Evolutionary conservation across 2,888 invertebrate species (phyloP), one percentile per base, ranked within the genome.

Genomic region (Tricholauxania praeusta): DNA sequence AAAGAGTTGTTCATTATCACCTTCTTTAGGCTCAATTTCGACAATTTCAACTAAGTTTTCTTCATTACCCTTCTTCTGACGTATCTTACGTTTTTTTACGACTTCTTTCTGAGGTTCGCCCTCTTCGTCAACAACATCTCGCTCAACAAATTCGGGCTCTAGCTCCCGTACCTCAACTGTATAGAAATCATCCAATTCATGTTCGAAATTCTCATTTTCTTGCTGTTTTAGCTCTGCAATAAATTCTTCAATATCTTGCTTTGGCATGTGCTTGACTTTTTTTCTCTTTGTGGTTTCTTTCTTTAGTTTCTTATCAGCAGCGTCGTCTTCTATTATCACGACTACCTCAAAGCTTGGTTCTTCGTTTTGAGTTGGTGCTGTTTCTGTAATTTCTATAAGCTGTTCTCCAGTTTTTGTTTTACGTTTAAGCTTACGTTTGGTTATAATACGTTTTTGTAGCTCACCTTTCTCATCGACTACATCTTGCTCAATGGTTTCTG

Each of bases 11-110:
- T 83, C 82, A 47, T 85, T 86, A 57, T 83, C 87, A 71, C 83
- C 87, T 76, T 84, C 84, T 3, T 28, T 12, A 71, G 85, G 79
- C 7, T 71, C 12, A 53, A 83, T 80, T 75, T 84, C 88, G 15
- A 86, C 79, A 72, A 88, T 86, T 80, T 88, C 87, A 15, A 88
- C 82, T 6, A 87, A 79, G 77, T 89, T 87, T 78, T 89, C 86
- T 77, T 86, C 83, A 52, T 86, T 83, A 75, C 88, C 89, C 28
- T 87, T 88, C 75, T 84, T 82, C 68, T 84, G 84, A 5, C 77
- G 74, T 75, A 88, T 81, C 72, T 83, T 82, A n/a, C 86, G 83
- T 74, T 84, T 86, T 47, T 84, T 85, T 3, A 82, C 81, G 0
- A 82, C 79, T 55, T 83, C 80, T 32, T 80, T 78, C 71, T 84